These are phyloP conservation scores for human DNA, from an alignment of 2,113 vertebrate genomes.

Conservation along the genomic window DNA sequence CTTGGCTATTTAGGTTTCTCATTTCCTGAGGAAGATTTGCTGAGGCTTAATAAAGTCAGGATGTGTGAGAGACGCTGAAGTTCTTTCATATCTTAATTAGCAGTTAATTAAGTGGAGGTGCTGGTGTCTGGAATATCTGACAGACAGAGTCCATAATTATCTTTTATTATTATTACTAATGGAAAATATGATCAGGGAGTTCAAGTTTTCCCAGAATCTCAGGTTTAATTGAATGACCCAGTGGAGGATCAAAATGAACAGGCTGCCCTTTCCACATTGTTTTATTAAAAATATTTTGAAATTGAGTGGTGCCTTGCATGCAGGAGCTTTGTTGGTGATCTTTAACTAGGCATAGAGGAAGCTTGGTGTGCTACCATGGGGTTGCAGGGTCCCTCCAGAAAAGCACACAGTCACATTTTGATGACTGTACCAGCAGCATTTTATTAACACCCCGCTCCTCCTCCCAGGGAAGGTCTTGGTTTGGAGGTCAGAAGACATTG, in stretches of 20 bases:
- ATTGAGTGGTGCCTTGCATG: neutral
- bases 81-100: conserved; percentile 72
- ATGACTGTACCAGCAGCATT: neutral
- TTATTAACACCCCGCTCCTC: neutral
- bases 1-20: neutral
- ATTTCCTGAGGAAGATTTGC: conserved; percentile 22
- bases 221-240: conserved; percentile 60
- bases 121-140: conserved; percentile 46
- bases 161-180: conserved; percentile 68
- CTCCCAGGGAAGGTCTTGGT: neutral
- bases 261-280: conserved; percentile 61
- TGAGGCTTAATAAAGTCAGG: conserved; percentile 55
- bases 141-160: conserved; percentile 67
- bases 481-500: neutral
- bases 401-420: neutral
- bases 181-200: conserved; percentile 55
- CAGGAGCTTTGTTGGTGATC: neutral
- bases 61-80: conserved; percentile 3
- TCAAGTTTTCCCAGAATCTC: conserved; percentile 53
- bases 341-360: neutral
- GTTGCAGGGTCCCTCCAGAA: neutral
- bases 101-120: conserved; percentile 72
- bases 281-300: conserved; percentile 71
- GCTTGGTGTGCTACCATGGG: neutral
- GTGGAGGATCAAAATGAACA: conserved; percentile 53